Percentiles rank a stretch among this genome's conserved stretches.
These are phyloP conservation scores for Lagopus leucura DNA, from an alignment of 2,113 vertebrate genomes.

Conservation along the genomic window DNA sequence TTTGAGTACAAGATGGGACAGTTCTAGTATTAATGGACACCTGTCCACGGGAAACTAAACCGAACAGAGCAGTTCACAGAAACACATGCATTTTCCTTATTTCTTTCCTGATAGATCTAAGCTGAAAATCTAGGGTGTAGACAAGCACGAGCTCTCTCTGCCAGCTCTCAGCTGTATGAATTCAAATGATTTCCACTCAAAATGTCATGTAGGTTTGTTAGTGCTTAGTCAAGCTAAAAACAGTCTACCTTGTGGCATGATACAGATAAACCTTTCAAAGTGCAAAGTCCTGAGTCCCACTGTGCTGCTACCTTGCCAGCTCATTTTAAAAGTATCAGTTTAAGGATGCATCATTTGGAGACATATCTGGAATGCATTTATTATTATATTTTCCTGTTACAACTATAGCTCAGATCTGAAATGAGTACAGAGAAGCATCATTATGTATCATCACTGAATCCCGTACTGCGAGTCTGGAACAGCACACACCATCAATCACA, in stretches of 20 bases:
- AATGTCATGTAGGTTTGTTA: not conserved
- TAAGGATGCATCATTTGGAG: not conserved
- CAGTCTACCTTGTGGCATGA: not conserved
- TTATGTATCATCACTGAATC: not conserved
- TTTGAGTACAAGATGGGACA: not conserved
- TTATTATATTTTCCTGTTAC: not conserved
- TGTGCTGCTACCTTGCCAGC: not conserved
- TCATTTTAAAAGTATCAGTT: not conserved
- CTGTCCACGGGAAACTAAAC: slow-evolving; percentile 19
- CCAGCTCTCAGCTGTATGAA: not conserved
- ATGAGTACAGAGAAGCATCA: not conserved
- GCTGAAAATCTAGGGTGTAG: not conserved
- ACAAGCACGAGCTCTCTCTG: not conserved
- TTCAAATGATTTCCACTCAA: not conserved
- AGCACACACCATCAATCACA: accelerated
- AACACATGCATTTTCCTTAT: not conserved
- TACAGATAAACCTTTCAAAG: not conserved
- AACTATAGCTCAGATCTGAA: not conserved
- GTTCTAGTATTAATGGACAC: not conserved
- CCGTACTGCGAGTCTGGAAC: not conserved
- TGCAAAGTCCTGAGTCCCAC: not conserved
- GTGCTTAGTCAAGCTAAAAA: not conserved
- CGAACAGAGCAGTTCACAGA: slow-evolving; percentile 46
- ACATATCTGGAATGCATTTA: not conserved
- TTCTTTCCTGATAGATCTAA: not conserved